Evolutionary conservation across 2,888 invertebrate species (phyloP).

Genomic region (Poecilobothrus nobilitatus): DNA sequence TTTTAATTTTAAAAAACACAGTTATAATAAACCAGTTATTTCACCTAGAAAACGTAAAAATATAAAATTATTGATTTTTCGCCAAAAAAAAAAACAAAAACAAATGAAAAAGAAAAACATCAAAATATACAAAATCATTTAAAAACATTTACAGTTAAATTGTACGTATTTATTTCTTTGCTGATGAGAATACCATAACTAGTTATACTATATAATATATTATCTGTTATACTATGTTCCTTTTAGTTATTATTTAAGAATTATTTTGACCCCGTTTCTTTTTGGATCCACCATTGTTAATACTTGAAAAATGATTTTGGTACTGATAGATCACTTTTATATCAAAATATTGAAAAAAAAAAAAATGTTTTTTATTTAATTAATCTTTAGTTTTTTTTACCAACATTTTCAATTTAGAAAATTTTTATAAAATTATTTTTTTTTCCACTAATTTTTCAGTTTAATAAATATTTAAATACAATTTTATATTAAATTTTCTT

Average conservation of each 20-base stretch:
- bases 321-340: background rate
- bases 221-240: no score
- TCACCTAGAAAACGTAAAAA: background rate
- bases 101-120: no score
- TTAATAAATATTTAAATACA: no score
- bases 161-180: background rate
- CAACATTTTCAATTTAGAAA: no score
- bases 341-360: no score
- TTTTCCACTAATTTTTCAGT: no score
- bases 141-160: background rate
- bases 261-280: background rate
- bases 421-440: no score
- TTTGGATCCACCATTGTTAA: background rate
- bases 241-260: background rate
- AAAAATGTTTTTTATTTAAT: no score
- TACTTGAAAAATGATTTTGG: background rate
- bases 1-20: background rate
- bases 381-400: no score
- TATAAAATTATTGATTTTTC: background rate
- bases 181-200: no score
- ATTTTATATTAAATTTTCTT: no score
- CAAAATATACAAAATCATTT: no score
- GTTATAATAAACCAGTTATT: background rate
- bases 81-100: background rate
- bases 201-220: background rate